Conservation (phyloP, 2,888 invertebrate species). For the Allygus modestus region DNA sequence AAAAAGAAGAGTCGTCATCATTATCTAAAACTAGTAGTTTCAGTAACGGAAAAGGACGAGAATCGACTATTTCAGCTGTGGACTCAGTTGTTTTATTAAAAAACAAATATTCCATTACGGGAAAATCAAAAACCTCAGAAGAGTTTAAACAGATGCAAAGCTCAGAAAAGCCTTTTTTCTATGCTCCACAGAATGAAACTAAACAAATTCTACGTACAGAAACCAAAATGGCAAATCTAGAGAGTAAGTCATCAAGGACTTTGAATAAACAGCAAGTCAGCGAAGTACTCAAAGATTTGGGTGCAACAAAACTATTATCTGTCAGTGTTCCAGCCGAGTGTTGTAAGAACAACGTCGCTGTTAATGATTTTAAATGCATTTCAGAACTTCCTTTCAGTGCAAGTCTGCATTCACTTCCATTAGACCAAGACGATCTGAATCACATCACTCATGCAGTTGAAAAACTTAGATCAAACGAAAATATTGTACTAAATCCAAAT, state of each 20-base stretch:
- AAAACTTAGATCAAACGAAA: neutral
- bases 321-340: neutral
- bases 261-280: slow-evolving; percentile 18
- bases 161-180: too few relatives aligned
- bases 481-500: neutral
- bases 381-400: slow-evolving; percentile 6
- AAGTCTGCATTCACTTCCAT: neutral
- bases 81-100: neutral
- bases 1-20: neutral
- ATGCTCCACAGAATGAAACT: too few relatives aligned
- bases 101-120: neutral
- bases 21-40: too few relatives aligned
- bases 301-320: neutral
- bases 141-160: neutral
- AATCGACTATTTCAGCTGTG: neutral
- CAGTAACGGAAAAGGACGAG: neutral
- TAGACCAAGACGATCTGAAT: neutral
- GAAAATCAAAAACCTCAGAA: neutral
- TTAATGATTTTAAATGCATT: neutral
- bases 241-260: neutral
- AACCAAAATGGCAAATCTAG: neutral
- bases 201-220: too few relatives aligned
- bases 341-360: neutral
- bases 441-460: neutral
- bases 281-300: neutral